Conservation (phyloP, 2,113 vertebrate species). For the Mystacornis crossleyi region DNA sequence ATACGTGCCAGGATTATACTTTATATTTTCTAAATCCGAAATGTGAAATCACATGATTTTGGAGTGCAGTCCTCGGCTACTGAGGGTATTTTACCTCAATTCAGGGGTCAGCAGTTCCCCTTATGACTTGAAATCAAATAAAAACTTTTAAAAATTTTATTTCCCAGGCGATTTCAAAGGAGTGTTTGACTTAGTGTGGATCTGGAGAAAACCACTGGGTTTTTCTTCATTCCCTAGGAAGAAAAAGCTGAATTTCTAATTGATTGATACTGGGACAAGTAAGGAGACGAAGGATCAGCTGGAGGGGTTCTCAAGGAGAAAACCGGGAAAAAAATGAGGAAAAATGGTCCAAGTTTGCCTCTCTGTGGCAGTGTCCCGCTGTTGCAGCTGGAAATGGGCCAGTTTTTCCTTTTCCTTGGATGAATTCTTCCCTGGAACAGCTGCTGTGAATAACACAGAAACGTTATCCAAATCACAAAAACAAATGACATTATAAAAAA, state of each 20-base stretch:
- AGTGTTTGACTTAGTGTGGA: not conserved
- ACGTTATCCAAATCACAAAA: no score
- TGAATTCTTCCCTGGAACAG: not conserved
- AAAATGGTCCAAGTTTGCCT: not conserved
- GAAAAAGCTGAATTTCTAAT: not conserved
- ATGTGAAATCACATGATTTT: not conserved
- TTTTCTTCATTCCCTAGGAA: not conserved
- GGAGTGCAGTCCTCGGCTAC: accelerated
- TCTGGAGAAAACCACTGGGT: not conserved
- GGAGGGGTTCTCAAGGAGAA: not conserved
- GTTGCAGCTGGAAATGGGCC: not conserved
- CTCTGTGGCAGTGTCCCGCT: not conserved
- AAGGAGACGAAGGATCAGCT: not conserved
- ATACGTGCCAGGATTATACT: not conserved
- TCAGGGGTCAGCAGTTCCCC: not conserved
- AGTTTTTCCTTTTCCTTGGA: not conserved
- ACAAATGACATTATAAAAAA: not conserved
- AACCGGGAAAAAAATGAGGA: not conserved
- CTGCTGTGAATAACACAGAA: not conserved
- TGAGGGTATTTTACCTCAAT: not conserved
- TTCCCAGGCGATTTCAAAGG: not conserved
- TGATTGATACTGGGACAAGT: not conserved
- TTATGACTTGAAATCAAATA: not conserved
- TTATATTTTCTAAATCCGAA: accelerated
- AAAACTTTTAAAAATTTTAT: not conserved